phyloP scores from a whole-genome alignment of 2,888 invertebrate genomes.

The Neoaliturus tenellus region DNA sequence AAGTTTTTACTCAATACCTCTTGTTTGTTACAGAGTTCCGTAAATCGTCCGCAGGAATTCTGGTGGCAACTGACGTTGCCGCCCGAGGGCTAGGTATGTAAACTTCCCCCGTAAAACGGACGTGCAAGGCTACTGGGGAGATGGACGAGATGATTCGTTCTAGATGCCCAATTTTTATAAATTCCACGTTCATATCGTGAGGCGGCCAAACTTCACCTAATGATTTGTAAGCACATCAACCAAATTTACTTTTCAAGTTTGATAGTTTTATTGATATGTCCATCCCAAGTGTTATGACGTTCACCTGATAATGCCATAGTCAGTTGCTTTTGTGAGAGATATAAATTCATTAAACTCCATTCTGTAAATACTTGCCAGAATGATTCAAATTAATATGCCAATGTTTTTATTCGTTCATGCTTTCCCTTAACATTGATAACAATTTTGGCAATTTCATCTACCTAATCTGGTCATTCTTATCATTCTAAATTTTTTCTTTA shows the following conservation, averaged over 20 bases:
- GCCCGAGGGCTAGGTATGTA: slow-evolving; percentile 92
- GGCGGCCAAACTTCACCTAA: slow-evolving; percentile 46
- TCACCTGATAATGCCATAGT: too few relatives aligned
- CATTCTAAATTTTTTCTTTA: too few relatives aligned
- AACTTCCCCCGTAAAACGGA: slow-evolving; percentile 25
- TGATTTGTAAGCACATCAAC: slow-evolving; percentile 46
- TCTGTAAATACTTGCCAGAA: too few relatives aligned
- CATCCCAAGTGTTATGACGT: slow-evolving; percentile 36
- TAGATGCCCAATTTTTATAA: slow-evolving; percentile 33
- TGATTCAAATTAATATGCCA: too few relatives aligned
- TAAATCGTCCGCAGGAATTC: slow-evolving; percentile 84
- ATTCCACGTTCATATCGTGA: not conserved
- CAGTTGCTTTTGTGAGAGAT: too few relatives aligned
- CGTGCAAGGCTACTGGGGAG: slow-evolving; percentile 45
- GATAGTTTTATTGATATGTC: slow-evolving; percentile 37
- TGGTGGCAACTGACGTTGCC: slow-evolving; percentile 97
- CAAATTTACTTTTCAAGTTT: slow-evolving; percentile 46
- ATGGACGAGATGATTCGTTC: slow-evolving; percentile 16
- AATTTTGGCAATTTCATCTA: too few relatives aligned
- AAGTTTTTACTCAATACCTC: not conserved
- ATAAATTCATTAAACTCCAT: too few relatives aligned
- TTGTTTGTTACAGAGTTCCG: slow-evolving; percentile 80
- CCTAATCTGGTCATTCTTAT: too few relatives aligned
- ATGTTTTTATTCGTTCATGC: too few relatives aligned
- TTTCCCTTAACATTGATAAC: too few relatives aligned